These are phyloP conservation scores for Lasioglossum malachurum DNA, from an alignment of 2,888 invertebrate species.

Conservation along the genomic window DNA sequence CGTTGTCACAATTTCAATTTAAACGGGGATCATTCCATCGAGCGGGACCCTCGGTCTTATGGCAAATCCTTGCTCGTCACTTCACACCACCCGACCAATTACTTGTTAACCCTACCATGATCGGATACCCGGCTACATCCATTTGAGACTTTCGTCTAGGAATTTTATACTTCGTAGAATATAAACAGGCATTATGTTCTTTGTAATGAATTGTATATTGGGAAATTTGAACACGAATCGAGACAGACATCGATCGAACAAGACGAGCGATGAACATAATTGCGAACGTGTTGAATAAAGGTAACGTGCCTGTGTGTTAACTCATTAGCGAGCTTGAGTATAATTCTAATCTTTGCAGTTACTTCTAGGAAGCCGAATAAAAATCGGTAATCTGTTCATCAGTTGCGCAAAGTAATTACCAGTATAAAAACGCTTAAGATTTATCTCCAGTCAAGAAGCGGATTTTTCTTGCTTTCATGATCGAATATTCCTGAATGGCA, in stretches of 20 bases:
- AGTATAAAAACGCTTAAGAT: neutral
- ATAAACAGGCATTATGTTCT: neutral
- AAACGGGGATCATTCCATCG: neutral
- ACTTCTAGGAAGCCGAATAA: neutral
- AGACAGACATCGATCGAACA: neutral
- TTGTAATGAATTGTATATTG: neutral
- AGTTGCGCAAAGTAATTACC: slow-evolving; percentile 6
- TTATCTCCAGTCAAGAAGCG: neutral
- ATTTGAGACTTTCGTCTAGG: neutral
- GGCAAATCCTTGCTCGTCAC: slow-evolving; percentile 3
- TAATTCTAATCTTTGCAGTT: neutral
- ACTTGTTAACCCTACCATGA: neutral
- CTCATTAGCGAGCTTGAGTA: neutral
- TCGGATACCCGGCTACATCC: neutral
- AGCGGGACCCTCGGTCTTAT: neutral
- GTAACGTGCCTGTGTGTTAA: neutral
- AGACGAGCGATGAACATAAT: neutral
- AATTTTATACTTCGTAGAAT: neutral
- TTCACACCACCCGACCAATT: neutral
- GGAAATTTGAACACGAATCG: neutral
- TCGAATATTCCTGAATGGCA: neutral
- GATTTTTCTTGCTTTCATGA: neutral
- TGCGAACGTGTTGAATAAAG: neutral
- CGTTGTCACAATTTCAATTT: slow-evolving; percentile 18
- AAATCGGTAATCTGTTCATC: neutral